phyloP scores from a whole-genome alignment of 1,140 invertebrate species.

The Telenomus remus region DNA sequence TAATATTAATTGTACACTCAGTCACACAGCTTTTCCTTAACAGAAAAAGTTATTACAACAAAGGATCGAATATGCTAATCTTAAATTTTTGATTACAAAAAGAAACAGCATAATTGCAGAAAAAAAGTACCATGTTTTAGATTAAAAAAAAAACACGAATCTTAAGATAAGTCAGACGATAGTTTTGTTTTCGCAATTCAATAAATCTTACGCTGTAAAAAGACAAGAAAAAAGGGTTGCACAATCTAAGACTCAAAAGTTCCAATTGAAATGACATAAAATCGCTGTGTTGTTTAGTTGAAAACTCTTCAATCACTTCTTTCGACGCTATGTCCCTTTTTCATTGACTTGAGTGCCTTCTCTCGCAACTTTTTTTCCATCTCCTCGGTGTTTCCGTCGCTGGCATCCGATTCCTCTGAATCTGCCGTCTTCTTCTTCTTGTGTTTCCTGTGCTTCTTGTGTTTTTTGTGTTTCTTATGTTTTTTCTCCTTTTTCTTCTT shows the following conservation, averaged over 20 bases:
- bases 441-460: slow-evolving; percentile 82
- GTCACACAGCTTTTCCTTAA: not conserved
- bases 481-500: slow-evolving; percentile 83
- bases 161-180: no score
- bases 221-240: no score
- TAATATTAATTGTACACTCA: slow-evolving; percentile 33
- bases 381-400: slow-evolving; percentile 83
- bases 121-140: no score
- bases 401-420: slow-evolving; percentile 78
- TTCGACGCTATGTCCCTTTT: slow-evolving; percentile 75
- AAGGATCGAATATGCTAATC: not conserved
- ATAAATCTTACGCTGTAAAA: no score
- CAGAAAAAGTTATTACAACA: not conserved
- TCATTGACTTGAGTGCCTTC: slow-evolving; percentile 86
- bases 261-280: not conserved
- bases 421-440: slow-evolving; percentile 80
- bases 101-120: no score
- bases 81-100: no score
- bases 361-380: slow-evolving; percentile 91
- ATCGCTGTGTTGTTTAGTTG: not conserved
- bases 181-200: no score
- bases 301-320: slow-evolving; percentile 72
- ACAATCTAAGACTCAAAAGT: no score
- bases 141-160: no score
- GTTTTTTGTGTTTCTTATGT: slow-evolving; percentile 83